Base-by-base conservation (phyloP, 1,140 invertebrate species). In the Drosophila baimaii region DNA sequence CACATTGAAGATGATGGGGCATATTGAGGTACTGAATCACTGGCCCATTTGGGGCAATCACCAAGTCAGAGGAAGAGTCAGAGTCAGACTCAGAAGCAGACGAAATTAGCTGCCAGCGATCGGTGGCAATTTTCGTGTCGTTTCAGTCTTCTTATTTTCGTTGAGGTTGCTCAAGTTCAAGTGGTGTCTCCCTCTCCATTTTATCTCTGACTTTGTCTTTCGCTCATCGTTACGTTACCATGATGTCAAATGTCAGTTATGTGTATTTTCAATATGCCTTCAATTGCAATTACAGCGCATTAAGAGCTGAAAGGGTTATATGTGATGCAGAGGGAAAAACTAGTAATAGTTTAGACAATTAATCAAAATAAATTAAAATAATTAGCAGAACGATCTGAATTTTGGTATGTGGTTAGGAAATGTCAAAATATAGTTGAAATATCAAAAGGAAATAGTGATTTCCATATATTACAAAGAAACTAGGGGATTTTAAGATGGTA, bases 161-260 rank as follows among this genome's bases (percentile, higher is more conserved):
- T 47, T 47, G 61, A 75, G 72, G 73, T 59, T 55, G 61, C 44
- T 29, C 72, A 77, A 61, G 73, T 77, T 69, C 74, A 77, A 77
- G 73, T 69, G 74, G 72, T 43, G 47, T 33, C n/a, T 37, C 2
- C 23, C n/a, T 9, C n/a, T 10, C 13, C n/a, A 15, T 12, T 6
- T 15, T 43, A 31, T n/a, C 5, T 6, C n/a, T 25, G 41, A 29
- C 33, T 25, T 31, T 52, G 35, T 49, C 35, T 33, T 56, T 39
- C 2, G 23, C 19, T 33, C 47, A 69, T 61, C 46, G 37, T 37
- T 29, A 37, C 46, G 37, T 37, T 29, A 37, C 17, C 39, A 17
- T 17, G 47, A 73, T 79, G 79, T 86, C 76, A 86, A 73, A 82
- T 88, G 83, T 88, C 79, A 86, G 70, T 68, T 76, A 31, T 68